phyloP scores from a whole-genome alignment of 2,797 vertebrate species.

The Ambastaia sidthimunki region DNA sequence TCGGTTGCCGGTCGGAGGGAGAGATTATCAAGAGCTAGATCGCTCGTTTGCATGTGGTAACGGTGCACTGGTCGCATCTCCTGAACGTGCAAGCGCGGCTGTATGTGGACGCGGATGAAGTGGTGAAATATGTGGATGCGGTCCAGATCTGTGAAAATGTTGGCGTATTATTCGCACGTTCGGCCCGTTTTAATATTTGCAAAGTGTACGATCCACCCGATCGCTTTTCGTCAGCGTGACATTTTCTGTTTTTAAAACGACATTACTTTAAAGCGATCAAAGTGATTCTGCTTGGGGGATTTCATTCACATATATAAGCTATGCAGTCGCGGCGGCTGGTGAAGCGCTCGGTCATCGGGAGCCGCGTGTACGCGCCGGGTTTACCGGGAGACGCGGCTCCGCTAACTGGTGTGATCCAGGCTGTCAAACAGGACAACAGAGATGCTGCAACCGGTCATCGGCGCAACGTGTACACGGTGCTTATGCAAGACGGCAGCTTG shows the following conservation, averaged over 20 bases:
- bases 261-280: constrained; percentile 8
- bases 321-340: constrained; percentile 92
- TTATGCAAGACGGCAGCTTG: constrained; percentile 82
- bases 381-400: constrained; percentile 78
- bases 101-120: constrained; percentile 19
- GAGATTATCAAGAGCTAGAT: constrained; percentile 63
- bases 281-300: not conserved
- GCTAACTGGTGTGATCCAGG: constrained; percentile 81
- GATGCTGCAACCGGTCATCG: constrained; percentile 69
- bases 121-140: constrained; percentile 47
- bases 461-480: constrained; percentile 79
- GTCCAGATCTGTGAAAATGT: constrained; percentile 67
- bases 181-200: constrained; percentile 56
- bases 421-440: constrained; percentile 82
- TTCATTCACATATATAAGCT: constrained; percentile 44
- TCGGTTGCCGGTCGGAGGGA: constrained; percentile 73
- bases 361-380: constrained; percentile 84
- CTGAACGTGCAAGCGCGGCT: constrained; percentile 45
- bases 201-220: constrained; percentile 67
- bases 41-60: constrained; percentile 36
- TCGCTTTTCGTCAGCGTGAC: constrained; percentile 63
- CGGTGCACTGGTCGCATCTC: not conserved
- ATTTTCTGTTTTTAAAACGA: constrained; percentile 59
- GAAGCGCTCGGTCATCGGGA: constrained; percentile 90
- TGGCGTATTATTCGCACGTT: constrained; percentile 65